Evolutionary conservation across 2,113 vertebrate species (phyloP).

Genomic region (Vanacampus margaritifer): DNA sequence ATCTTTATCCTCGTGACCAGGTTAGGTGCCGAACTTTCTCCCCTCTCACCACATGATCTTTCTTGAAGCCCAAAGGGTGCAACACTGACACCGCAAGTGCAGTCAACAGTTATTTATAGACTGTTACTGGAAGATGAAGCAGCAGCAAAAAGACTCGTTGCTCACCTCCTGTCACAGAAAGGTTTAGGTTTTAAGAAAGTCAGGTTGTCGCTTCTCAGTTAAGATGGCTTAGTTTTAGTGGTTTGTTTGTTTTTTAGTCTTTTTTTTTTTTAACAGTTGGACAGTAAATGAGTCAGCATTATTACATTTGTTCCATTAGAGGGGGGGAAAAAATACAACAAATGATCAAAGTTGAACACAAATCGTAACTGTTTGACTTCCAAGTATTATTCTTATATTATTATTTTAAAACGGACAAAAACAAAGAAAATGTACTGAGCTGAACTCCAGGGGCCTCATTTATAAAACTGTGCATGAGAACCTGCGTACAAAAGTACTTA

Average conservation of each 20-base stretch:
- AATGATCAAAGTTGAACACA: too few relatives aligned
- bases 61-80: constrained; percentile 29
- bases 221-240: neutral
- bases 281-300: too few relatives aligned
- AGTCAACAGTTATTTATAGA: constrained; percentile 69
- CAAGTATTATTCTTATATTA: too few relatives aligned
- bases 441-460: too few relatives aligned
- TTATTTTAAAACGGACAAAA: too few relatives aligned
- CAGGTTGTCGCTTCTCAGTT: neutral
- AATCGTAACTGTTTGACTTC: too few relatives aligned
- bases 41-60: constrained; percentile 37
- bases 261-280: neutral
- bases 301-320: too few relatives aligned
- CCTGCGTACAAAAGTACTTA: too few relatives aligned
- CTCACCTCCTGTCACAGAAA: constrained; percentile 20
- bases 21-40: constrained; percentile 48
- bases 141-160: constrained; percentile 43
- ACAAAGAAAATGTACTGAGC: too few relatives aligned
- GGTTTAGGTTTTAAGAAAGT: constrained; percentile 8
- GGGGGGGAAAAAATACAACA: too few relatives aligned
- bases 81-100: constrained; percentile 20
- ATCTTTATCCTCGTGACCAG: constrained; percentile 14
- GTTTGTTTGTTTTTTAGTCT: neutral
- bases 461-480: too few relatives aligned
- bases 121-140: constrained; percentile 67